phyloP scores from a whole-genome alignment of 2,888 invertebrate species.

The Rotaria sp. region DNA sequence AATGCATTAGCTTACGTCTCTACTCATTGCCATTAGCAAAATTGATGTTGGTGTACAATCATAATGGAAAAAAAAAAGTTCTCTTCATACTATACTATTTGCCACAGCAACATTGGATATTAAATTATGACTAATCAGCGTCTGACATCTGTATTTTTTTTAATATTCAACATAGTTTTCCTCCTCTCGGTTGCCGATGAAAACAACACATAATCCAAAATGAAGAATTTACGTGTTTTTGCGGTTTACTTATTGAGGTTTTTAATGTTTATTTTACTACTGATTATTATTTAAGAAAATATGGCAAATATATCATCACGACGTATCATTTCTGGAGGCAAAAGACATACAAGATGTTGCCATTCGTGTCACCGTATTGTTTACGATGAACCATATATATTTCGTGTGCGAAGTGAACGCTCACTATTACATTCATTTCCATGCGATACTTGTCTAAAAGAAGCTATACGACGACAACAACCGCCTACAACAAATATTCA shows the following conservation, averaged over 20 bases:
- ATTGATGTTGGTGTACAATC: too few relatives aligned
- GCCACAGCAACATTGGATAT: background rate
- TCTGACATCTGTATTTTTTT: background rate
- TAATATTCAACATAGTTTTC: background rate
- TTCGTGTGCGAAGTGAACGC: background rate
- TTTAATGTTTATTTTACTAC: too few relatives aligned
- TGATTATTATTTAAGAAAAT: background rate
- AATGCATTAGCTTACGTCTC: too few relatives aligned
- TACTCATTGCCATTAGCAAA: too few relatives aligned
- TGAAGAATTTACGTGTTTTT: background rate
- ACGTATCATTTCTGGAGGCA: background rate
- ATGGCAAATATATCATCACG: background rate
- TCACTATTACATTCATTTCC: background rate
- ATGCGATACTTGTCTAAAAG: background rate
- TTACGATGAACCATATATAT: background rate
- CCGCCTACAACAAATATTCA: background rate
- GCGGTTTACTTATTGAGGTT: background rate
- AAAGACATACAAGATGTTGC: background rate
- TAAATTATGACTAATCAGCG: background rate
- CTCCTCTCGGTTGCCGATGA: background rate
- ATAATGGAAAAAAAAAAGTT: too few relatives aligned
- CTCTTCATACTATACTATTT: background rate
- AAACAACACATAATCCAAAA: background rate
- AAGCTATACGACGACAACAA: background rate
- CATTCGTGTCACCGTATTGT: background rate